phyloP scores from a whole-genome alignment of 2,113 vertebrate genomes.

The Bambusicola thoracicus region DNA sequence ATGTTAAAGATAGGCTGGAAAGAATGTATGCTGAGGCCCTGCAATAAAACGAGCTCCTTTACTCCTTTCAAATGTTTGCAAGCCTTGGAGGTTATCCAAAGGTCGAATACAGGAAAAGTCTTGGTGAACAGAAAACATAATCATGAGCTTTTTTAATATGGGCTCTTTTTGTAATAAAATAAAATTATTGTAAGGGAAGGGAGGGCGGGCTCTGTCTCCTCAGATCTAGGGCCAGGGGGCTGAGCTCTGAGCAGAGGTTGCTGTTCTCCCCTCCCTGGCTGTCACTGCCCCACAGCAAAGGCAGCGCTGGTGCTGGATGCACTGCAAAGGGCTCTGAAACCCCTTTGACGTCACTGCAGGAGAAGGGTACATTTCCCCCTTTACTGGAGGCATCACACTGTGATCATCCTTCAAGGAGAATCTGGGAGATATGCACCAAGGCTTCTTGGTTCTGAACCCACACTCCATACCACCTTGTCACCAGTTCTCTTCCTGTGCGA shows the following conservation, averaged over 20 bases:
- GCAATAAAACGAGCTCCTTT: slow-evolving; percentile 83
- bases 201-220: slow-evolving; percentile 59
- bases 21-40: slow-evolving; percentile 83
- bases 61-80: slow-evolving; percentile 83
- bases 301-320: not conserved
- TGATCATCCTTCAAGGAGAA: not conserved
- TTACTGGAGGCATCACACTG: not conserved
- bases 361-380: not conserved
- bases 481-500: not conserved
- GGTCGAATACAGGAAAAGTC: slow-evolving; percentile 86
- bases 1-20: slow-evolving; percentile 86
- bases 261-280: slow-evolving; percentile 62
- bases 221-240: slow-evolving; percentile 72
- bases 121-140: slow-evolving; percentile 81
- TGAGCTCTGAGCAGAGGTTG: slow-evolving; percentile 73
- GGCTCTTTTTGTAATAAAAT: slow-evolving; percentile 77
- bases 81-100: slow-evolving; percentile 81
- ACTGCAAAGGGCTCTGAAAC: not conserved
- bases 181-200: slow-evolving; percentile 73
- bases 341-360: not conserved
- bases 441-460: not conserved
- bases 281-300: slow-evolving; percentile 13
- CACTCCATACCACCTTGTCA: not conserved
- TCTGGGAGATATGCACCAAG: not conserved
- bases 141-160: slow-evolving; percentile 80